phyloP scores from a whole-genome alignment of 1,140 invertebrate genomes.

The Bicyclus anynana region DNA sequence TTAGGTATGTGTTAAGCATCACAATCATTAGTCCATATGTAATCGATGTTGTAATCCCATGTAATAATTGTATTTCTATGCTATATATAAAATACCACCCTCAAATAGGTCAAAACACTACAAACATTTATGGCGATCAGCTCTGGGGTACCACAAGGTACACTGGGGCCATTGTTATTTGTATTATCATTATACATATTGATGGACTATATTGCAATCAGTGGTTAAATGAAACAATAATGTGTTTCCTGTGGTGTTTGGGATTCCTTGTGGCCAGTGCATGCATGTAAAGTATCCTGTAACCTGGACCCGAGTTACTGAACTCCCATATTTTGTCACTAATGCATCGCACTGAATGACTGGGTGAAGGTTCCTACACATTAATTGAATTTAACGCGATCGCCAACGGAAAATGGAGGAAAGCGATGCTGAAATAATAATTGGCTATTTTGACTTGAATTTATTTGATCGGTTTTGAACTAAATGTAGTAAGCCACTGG shows the following conservation, averaged over 20 bases:
- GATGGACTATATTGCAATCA: not conserved
- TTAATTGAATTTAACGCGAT: not conserved
- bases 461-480: too few species aligned
- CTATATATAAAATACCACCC: too few species aligned
- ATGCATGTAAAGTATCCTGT: conserved; percentile 11
- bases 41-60: too few species aligned
- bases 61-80: too few species aligned
- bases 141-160: too few species aligned
- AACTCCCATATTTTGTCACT: not conserved
- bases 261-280: not conserved
- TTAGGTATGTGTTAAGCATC: too few species aligned
- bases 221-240: not conserved
- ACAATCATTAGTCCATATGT: too few species aligned
- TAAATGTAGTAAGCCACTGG: too few species aligned
- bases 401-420: not conserved
- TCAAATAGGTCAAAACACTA: too few species aligned
- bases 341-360: conserved; percentile 10
- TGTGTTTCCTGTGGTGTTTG: not conserved
- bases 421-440: not conserved
- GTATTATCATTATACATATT: not conserved
- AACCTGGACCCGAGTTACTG: not conserved
- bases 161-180: too few species aligned
- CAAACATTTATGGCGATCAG: too few species aligned
- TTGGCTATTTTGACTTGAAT: too few species aligned
- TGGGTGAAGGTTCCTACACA: not conserved